Evolutionary conservation across 2,888 invertebrate species (phyloP), one percentile per base, ranked within the genome.

Genomic region (Catocala sponsa): DNA sequence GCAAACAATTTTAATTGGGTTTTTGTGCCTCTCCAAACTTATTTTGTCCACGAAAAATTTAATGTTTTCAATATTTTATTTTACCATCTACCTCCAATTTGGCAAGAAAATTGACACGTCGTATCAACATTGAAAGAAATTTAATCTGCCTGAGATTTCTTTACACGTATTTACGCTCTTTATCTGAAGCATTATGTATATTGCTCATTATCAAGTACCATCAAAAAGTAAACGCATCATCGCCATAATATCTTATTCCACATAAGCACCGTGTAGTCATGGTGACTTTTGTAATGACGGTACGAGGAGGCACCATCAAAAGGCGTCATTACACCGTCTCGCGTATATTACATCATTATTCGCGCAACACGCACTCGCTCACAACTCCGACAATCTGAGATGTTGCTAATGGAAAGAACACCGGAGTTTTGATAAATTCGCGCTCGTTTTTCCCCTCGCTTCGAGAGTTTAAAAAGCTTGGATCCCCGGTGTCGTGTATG

Each of bases 1-100:
- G 90, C 91, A 92, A 91, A 92, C 90, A 92, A 90, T 91, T 92
- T 91, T 91, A 92, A 92, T 92, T 92, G 88, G 88, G 87, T 89
- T 90, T 90, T 90, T 90, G 86, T 87, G 79, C 87, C 86, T 88
- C 77, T 83, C 78, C 85, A 90, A 90, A 91, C 85, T 89, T 90
- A 82, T 87, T 85, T 86, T 83, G 84, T 84, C 80, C 78, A 78
- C 74, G 70, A 83, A 82, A 88, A 82, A 80, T 81, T 75, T 83
- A 83, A 83, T 84, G 1, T 76, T 63, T 75, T 57, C 9, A 38
- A 68, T 71, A 59, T 66, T 62, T 47, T 70, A 64, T 61, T 72
- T 65, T 59, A 63, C 52, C 68, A 70, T 63, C 15, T 38, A 51
- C 35, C 6, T 53, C 50, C 56, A 56, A 64, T 70, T 79, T 68